These are phyloP conservation scores for Acleris literana DNA, from an alignment of 2,888 invertebrate species.

Conservation along the genomic window DNA sequence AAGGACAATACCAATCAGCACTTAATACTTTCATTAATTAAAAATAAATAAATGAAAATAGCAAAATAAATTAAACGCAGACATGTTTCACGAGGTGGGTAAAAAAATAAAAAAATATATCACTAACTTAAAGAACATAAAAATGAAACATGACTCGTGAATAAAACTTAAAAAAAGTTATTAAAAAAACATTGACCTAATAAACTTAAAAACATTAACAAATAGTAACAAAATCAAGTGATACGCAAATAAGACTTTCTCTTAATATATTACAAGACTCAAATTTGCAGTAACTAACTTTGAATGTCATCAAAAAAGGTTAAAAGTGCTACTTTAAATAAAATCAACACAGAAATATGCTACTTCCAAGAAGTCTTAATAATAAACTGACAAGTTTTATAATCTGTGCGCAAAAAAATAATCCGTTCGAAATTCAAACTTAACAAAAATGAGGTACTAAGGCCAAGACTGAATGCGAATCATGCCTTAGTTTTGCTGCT, in stretches of 20 bases:
- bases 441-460: constrained; percentile 19
- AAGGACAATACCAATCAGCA: constrained; percentile 26
- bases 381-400: not conserved
- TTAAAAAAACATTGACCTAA: not conserved
- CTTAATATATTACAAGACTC: no score
- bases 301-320: no score
- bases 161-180: not conserved
- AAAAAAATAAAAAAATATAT: constrained; percentile 30
- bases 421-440: not conserved
- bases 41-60: constrained; percentile 6
- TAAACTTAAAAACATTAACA: not conserved
- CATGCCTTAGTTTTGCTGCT: constrained; percentile 46
- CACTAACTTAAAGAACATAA: constrained; percentile 31
- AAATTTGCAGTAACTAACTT: no score
- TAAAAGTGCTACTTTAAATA: not conserved
- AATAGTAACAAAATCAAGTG: not conserved
- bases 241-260: no score
- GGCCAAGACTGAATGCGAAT: not conserved
- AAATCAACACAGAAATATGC: not conserved
- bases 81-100: constrained; percentile 33
- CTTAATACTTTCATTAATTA: constrained; percentile 8
- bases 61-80: constrained; percentile 3
- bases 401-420: not conserved
- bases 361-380: not conserved
- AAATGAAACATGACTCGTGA: constrained; percentile 25